Base-by-base conservation (phyloP, 2,113 vertebrate genomes). In the Callipepla squamata region DNA sequence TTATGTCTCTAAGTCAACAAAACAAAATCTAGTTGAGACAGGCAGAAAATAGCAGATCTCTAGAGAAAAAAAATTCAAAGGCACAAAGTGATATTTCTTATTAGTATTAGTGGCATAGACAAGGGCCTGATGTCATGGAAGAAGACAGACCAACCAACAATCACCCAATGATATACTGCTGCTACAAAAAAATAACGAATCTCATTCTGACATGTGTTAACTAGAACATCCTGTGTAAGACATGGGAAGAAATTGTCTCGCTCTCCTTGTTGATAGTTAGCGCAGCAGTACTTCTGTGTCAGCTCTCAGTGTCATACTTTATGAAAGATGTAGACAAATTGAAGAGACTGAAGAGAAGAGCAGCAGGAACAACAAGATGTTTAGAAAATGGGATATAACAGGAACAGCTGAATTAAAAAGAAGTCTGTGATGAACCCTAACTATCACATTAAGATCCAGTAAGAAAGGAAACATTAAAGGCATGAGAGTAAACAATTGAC, bases 171-270 rank as follows among this genome's bases (percentile, higher is more conserved):
- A 66, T 85, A 30, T 73, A 82, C 85, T 0, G 0, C 18, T 84
- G 34, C 62, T 78, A 75, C 23, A 23, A 53, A 87, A 77, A 57
- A 42, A 3, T 12, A 28, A n/a, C 42, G 92, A 62, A 42, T 84
- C 77, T 91, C 78, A 40, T 92, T 95, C 74, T 91, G 89, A 82
- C 70, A 76, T 85, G 81, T 69, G 50, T 94, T 95, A 94, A 95
- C 67, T 89, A 95, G 94, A 92, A 69, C 45, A 77, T 66, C 79
- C 87, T 73, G n/a, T 91, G 93, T 95, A 95, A 95, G 93, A 89
- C 81, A 87, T 38, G 23, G 87, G 40, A 87, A 92, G 81, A 92
- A 92, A 90, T 83, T 48, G 75, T 87, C 66, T 94, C 70, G 12
- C 72, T 89, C 62, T 81, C 81, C 55, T 80, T 85, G 45, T 40